phyloP scores from a whole-genome alignment of 92 coral and sea anemone species.

The Epizoanthus fatuus region DNA sequence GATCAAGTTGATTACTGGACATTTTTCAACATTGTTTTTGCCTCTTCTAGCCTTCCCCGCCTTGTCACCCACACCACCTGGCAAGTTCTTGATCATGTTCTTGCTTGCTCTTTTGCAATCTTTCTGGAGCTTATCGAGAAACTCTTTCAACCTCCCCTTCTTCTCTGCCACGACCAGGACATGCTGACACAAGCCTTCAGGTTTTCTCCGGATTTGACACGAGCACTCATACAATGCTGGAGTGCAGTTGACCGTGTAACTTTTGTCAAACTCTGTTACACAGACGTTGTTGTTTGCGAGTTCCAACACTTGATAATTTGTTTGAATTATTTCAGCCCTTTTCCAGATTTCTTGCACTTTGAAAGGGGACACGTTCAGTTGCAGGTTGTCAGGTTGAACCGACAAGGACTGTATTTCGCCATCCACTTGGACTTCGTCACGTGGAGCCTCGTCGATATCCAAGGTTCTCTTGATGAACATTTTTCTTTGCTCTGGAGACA shows the following conservation, averaged over 20 bases:
- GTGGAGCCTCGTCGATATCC: background rate
- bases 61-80: background rate
- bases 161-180: background rate
- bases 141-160: background rate
- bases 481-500: constrained; percentile 1
- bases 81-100: background rate
- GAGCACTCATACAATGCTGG: too few relatives aligned
- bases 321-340: constrained; percentile 28
- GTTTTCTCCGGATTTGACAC: too few relatives aligned
- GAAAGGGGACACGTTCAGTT: background rate
- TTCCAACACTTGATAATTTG: background rate
- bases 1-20: background rate
- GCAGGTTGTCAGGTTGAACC: constrained; percentile 12
- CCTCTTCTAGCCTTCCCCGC: background rate
- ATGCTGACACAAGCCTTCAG: too few relatives aligned
- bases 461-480: background rate
- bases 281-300: constrained; percentile 17
- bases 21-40: background rate
- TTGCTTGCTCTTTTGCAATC: background rate
- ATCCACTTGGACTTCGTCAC: background rate
- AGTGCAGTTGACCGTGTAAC: too few relatives aligned
- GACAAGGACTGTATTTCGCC: background rate
- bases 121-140: background rate
- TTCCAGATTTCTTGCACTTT: constrained; percentile 31
- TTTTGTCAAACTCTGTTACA: too few relatives aligned